Base-by-base conservation (phyloP, 2,888 invertebrate species). In the Quadroppia sp. region DNA sequence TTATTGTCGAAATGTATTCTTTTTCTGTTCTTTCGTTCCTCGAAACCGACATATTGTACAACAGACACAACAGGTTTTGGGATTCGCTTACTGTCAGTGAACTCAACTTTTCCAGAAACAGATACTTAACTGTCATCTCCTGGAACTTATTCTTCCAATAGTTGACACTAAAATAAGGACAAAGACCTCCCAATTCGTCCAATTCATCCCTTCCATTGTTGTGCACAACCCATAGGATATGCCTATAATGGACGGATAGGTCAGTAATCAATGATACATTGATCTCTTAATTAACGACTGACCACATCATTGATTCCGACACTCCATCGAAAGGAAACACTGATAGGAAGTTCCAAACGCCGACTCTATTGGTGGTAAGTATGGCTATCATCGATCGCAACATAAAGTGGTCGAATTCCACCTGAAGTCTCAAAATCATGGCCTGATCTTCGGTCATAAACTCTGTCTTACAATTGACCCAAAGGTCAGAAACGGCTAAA, bases 381-480 rank as follows among this genome's bases (percentile, higher is more conserved):
- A 76, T 76, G 30, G 74, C 64, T 9, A 74, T 32, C 11, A 76
- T 74, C 15, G 75, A 74, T 23, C 76, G 40, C 42, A 76, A 67
- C 50, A 76, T 76, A 40, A 76, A 76, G 70, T 74, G 72, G 30
- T 76, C 76, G 56, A 77, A 76, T 71, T 76, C 76, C 23, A 76
- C 76, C 72, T 76, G 75, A 42, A 76, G 40, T 36, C 76, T 71
- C 23, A 76, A 28, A 30, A 76, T 32, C 25, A 76, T 42, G n/a
- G 76, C 74, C 32, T 75, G 45, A 56, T 76, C 76, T n/a, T 71
- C 45, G 6, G 36, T 71, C 4, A 28, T 48, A 30, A 76, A 73
- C 36, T 69, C 36, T 20, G 59, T 56, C 61, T 76, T 76, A 40
- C 75, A 75, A 32, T 40, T 69, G n/a, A 42, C 32, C 76, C 76